These are phyloP conservation scores for Menidia beryllina DNA, from an alignment of 2,113 vertebrate species.

Conservation along the genomic window DNA sequence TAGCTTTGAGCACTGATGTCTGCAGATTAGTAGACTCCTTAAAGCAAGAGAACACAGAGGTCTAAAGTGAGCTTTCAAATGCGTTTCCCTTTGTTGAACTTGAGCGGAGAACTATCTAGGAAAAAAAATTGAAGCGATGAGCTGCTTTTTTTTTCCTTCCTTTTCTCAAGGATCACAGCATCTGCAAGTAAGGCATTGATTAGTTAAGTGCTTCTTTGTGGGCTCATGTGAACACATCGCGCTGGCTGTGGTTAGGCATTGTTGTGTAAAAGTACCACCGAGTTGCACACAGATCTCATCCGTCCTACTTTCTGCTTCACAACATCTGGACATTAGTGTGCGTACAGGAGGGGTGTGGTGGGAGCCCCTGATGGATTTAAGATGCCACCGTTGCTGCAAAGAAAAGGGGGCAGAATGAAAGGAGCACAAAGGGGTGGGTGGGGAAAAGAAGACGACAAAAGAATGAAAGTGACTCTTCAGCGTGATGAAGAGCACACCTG, in stretches of 20 bases:
- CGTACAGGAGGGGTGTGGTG: no score
- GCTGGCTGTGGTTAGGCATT: not conserved
- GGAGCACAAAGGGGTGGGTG: not conserved
- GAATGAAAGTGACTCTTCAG: conserved; percentile 9
- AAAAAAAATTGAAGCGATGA: not conserved
- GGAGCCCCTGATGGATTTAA: not conserved
- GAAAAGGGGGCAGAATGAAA: not conserved
- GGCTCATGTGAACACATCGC: not conserved
- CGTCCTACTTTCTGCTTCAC: not conserved
- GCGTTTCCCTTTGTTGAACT: not conserved
- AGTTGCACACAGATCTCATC: not conserved
- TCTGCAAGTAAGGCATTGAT: not conserved
- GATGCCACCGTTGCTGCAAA: not conserved
- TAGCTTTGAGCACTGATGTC: not conserved
- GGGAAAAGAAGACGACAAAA: not conserved
- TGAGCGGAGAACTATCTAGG: not conserved
- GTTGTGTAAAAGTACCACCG: not conserved
- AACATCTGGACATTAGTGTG: not conserved
- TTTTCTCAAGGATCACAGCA: not conserved
- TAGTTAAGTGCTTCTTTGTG: not conserved
- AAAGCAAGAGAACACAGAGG: no score
- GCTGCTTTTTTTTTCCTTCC: conserved; percentile 3
- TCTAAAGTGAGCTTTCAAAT: not conserved
- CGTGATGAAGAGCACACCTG: conserved; percentile 51
- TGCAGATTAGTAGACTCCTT: no score